phyloP scores from a whole-genome alignment of 2,113 vertebrate genomes.

The Pterocles gutturalis region DNA sequence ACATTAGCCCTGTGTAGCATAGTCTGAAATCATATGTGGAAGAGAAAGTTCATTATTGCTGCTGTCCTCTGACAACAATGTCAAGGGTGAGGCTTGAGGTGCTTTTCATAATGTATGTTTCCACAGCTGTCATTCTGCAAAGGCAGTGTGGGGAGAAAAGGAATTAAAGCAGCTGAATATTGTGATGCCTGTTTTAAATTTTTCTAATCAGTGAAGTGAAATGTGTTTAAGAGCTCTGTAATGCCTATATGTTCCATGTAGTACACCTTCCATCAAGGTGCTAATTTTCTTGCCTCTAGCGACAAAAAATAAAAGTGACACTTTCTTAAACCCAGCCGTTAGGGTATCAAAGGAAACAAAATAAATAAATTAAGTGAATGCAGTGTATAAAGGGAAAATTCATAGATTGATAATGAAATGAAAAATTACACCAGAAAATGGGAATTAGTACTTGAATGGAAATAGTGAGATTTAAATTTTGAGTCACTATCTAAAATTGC shows the following conservation, averaged over 20 bases:
- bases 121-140: not conserved
- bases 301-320: conserved; percentile 49
- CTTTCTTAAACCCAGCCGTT: conserved; percentile 59
- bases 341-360: conserved; percentile 66
- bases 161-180: conserved; percentile 13
- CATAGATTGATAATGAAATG: conserved; percentile 56
- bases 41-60: not conserved
- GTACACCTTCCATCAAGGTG: conserved; percentile 39
- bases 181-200: conserved; percentile 19
- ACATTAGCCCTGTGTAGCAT: not conserved
- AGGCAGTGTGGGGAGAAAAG: not conserved
- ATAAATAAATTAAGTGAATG: conserved; percentile 29
- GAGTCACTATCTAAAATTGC: not conserved
- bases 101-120: not conserved
- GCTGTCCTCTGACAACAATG: not conserved
- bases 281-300: conserved; percentile 66
- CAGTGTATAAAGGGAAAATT: conserved; percentile 14
- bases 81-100: not conserved
- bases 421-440: conserved; percentile 57
- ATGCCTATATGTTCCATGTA: not conserved
- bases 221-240: conserved; percentile 38
- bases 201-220: conserved; percentile 29
- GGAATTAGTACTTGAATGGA: conserved; percentile 30
- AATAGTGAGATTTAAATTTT: not conserved
- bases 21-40: not conserved